A percentile compares a stretch with the other conserved stretches of the same genome.
Conservation (phyloP, 2,888 invertebrate species). For the Choristoneura rosaceana region DNA sequence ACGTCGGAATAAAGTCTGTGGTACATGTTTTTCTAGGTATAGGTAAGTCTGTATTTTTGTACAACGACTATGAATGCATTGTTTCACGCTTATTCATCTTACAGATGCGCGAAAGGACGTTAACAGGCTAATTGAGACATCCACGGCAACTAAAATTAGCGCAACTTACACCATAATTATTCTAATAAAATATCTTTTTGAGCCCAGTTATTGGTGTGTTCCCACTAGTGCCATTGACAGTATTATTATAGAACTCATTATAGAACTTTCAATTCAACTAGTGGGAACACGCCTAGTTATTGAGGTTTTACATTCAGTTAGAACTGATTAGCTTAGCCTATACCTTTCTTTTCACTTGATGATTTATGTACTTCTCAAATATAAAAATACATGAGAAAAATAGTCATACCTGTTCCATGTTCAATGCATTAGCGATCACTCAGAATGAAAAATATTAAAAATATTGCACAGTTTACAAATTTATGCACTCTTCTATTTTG, state of each 20-base stretch:
- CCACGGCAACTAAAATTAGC: constrained; percentile 13
- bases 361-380: neutral
- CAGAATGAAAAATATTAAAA: neutral
- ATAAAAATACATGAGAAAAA: neutral
- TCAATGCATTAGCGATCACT: neutral
- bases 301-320: constrained; percentile 3
- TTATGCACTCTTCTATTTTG: too few relatives aligned
- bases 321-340: neutral
- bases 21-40: too few relatives aligned
- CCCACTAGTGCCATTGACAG: too few relatives aligned
- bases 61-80: too few relatives aligned
- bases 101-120: neutral
- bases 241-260: too few relatives aligned
- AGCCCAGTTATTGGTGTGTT: constrained; percentile 23
- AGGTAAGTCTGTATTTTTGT: too few relatives aligned
- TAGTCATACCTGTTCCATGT: neutral
- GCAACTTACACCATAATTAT: constrained; percentile 25
- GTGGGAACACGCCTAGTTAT: neutral
- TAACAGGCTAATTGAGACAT: neutral
- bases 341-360: neutral
- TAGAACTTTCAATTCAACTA: too few relatives aligned
- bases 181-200: constrained; percentile 42
- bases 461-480: neutral
- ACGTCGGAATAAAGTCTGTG: too few relatives aligned
- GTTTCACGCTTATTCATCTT: neutral